Conservation (phyloP, 2,888 invertebrate species). For the Chymomyza amoena region DNA sequence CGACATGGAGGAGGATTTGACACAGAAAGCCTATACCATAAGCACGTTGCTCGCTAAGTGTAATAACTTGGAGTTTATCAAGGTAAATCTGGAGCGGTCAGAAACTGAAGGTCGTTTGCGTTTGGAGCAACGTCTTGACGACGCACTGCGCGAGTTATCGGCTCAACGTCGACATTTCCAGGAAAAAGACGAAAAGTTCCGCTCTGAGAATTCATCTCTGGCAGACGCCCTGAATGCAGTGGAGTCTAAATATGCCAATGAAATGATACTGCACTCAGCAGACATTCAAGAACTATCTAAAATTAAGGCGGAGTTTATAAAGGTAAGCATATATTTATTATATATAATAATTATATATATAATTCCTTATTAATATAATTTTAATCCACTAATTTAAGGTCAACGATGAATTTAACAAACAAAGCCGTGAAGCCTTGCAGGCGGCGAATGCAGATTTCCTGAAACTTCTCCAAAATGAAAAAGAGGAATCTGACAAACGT, state of each 20-base stretch:
- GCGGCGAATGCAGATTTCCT: constrained; percentile 83
- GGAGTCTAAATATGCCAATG: constrained; percentile 89
- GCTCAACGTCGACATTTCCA: constrained; percentile 88
- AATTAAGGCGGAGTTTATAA: constrained; percentile 82
- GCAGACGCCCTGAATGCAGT: constrained; percentile 83
- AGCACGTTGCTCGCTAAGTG: constrained; percentile 89
- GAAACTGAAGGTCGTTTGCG: constrained; percentile 89
- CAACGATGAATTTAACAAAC: constrained; percentile 83
- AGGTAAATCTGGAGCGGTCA: constrained; percentile 90
- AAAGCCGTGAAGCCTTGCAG: constrained; percentile 84
- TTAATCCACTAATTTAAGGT: constrained; percentile 69
- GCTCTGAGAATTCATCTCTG: constrained; percentile 82
- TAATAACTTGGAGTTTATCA: constrained; percentile 93
- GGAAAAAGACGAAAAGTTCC: constrained; percentile 90
- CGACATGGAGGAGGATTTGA: constrained; percentile 87
- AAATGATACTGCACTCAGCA: constrained; percentile 88
- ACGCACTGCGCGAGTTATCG: constrained; percentile 87
- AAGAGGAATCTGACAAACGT: constrained; percentile 84
- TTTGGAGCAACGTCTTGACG: constrained; percentile 87
- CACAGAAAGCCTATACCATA: constrained; percentile 90
- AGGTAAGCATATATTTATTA: constrained; percentile 76
- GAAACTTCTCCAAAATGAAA: constrained; percentile 82
- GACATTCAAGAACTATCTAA: constrained; percentile 85
- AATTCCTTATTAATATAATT: not conserved
- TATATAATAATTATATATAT: too few species aligned